Conservation (phyloP, 2,113 vertebrate genomes). For the Vulpes vulpes region DNA sequence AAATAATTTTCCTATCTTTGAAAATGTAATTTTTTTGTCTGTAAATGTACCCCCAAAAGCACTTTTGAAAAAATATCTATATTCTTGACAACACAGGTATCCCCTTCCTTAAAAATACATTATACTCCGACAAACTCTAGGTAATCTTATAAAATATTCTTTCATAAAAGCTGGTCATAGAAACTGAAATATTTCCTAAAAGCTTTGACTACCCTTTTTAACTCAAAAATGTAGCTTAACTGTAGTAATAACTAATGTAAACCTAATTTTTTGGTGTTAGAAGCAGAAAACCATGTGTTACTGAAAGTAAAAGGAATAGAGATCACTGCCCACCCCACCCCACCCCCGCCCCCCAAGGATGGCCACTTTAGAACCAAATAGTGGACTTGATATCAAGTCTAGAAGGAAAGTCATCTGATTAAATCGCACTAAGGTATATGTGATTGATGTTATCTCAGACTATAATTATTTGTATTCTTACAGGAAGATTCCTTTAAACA, state of each 20-base stretch:
- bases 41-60: not conserved
- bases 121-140: not conserved
- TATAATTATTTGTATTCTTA: not conserved
- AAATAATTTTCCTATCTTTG: not conserved
- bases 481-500: not conserved
- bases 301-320: not conserved
- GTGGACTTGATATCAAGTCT: not conserved
- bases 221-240: not conserved
- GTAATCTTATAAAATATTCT: not conserved
- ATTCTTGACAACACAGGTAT: not conserved
- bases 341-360: no score
- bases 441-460: not conserved
- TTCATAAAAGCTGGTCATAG: not conserved
- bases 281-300: not conserved
- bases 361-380: not conserved
- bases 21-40: not conserved
- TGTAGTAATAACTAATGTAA: not conserved
- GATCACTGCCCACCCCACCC: not conserved
- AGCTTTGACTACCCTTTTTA: not conserved
- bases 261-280: not conserved
- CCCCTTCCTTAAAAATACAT: not conserved
- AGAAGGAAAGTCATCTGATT: not conserved
- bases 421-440: not conserved
- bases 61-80: constrained; percentile 14
- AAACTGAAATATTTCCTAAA: not conserved